phyloP scores from a whole-genome alignment of 2,113 vertebrate species.

The Parus major region DNA sequence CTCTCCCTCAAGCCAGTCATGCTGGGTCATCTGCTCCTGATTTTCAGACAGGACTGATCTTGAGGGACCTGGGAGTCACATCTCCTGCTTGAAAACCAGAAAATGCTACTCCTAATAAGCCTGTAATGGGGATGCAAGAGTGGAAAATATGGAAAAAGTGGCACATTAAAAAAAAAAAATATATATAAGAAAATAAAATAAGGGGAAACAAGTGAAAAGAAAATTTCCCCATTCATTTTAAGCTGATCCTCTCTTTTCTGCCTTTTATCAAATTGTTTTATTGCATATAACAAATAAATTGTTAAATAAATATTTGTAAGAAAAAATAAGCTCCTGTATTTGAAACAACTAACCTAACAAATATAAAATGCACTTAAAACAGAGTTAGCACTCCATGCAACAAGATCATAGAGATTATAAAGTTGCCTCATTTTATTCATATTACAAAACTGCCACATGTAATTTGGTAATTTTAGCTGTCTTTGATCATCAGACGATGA shows the following conservation, averaged over 20 bases:
- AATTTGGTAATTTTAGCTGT: constrained; percentile 60
- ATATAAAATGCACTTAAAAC: constrained; percentile 30
- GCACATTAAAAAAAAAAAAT: neutral
- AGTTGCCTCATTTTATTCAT: constrained; percentile 42
- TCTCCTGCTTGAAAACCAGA: neutral
- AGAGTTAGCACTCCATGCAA: neutral
- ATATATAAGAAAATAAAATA: neutral
- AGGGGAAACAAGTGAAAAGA: neutral
- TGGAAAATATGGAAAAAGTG: neutral
- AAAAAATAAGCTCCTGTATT: neutral
- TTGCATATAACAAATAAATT: neutral
- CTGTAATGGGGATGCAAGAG: neutral
- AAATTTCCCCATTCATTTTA: neutral
- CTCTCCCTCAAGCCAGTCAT: neutral
- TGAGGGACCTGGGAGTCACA: neutral
- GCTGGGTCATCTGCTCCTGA: neutral
- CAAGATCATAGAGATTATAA: constrained; percentile 27
- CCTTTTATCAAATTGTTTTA: neutral
- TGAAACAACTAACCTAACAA: neutral
- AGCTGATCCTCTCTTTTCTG: neutral
- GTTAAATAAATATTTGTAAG: neutral
- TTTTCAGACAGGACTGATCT: neutral
- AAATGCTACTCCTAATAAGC: neutral
- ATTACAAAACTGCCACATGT: constrained; percentile 26
- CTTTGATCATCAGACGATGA: constrained; percentile 68